Conservation (phyloP, 2,888 invertebrate species). For the Baccha elongata region DNA sequence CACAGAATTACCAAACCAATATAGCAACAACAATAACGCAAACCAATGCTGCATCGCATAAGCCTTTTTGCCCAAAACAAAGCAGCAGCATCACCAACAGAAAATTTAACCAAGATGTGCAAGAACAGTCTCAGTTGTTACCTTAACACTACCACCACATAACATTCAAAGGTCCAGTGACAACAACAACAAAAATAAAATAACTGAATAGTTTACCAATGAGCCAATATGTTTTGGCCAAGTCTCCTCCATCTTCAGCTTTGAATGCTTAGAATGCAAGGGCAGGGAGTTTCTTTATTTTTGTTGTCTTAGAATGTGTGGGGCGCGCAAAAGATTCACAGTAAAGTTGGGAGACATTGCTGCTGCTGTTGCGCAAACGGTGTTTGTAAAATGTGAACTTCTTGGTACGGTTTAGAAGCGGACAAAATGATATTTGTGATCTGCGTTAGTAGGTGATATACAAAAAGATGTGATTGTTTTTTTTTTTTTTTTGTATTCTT, state of each 20-base stretch:
- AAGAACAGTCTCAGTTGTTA: conserved; percentile 26
- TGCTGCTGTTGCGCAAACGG: conserved; percentile 5
- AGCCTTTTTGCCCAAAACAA: conserved; percentile 53
- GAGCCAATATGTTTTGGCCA: conserved; percentile 66
- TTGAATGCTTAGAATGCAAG: conserved; percentile 56
- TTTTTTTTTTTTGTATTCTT: not conserved
- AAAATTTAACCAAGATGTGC: conserved; percentile 16
- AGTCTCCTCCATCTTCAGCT: conserved; percentile 38
- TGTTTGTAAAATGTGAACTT: conserved; percentile 43
- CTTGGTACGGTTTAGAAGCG: conserved; percentile 31
- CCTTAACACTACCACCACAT: conserved; percentile 21
- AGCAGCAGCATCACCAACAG: conserved; percentile 33
- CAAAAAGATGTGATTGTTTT: conserved; percentile 57
- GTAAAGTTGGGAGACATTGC: conserved; percentile 11
- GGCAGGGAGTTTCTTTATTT: conserved; percentile 41
- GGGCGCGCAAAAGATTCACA: conserved; percentile 33
- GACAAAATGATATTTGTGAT: conserved; percentile 61
- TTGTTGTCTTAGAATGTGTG: conserved; percentile 6
- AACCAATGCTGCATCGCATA: conserved; percentile 42
- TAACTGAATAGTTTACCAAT: conserved; percentile 70
- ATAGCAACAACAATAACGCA: not conserved
- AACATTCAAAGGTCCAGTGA: conserved; percentile 48
- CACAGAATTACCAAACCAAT: conserved; percentile 13
- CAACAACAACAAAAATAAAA: conserved; percentile 38
- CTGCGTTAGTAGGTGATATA: conserved; percentile 70